phyloP scores from a whole-genome alignment of 1,140 invertebrate genomes.

The Daktulosphaira vitifoliae region DNA sequence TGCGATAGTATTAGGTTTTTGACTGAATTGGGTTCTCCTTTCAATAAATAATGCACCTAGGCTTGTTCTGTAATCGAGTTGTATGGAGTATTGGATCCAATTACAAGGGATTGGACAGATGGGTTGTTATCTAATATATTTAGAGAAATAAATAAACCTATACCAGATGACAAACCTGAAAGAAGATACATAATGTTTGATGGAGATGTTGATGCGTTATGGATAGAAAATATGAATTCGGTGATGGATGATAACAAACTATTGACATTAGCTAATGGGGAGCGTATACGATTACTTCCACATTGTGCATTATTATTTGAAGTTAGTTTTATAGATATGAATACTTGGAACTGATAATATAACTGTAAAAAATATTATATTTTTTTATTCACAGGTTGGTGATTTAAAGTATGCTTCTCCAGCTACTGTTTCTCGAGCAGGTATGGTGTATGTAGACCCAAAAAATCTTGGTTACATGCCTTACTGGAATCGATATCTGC shows the following conservation, averaged over 20 bases:
- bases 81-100: conserved; percentile 77
- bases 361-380: background rate
- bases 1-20: too few relatives aligned
- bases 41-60: conserved; percentile 36
- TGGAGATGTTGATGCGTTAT: conserved; percentile 84
- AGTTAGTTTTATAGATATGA: conserved; percentile 45
- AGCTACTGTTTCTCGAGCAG: conserved; percentile 79
- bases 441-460: conserved; percentile 89
- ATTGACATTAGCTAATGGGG: conserved; percentile 32
- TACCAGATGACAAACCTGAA: conserved; percentile 52
- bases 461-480: conserved; percentile 79
- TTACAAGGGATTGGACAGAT: conserved; percentile 84
- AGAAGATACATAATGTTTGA: conserved; percentile 79
- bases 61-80: conserved; percentile 79
- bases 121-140: conserved; percentile 84
- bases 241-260: conserved; percentile 92
- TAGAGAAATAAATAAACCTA: conserved; percentile 72
- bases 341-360: too few relatives aligned
- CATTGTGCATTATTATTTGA: conserved; percentile 82
- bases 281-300: conserved; percentile 49
- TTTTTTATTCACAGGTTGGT: conserved; percentile 51
- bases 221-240: conserved; percentile 95
- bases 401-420: conserved; percentile 84
- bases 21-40: too few relatives aligned
- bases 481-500: conserved; percentile 63